Base-by-base conservation (phyloP, 2,888 invertebrate genomes). In the Cenopis cana region DNA sequence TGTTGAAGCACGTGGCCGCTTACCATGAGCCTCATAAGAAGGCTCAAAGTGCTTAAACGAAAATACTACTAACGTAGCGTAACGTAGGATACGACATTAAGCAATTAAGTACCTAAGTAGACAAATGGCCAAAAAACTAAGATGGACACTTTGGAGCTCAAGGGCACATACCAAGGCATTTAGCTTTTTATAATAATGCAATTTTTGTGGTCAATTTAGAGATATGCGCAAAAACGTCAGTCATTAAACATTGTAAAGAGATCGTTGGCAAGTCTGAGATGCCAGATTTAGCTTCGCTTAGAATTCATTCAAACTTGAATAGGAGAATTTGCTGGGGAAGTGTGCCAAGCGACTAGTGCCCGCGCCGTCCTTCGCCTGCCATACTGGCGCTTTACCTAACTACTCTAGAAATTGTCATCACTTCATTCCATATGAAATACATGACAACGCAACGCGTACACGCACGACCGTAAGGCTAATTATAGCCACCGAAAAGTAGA, bases 231-330 rank as follows among this genome's bases (percentile, higher is more conserved):
- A 71, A 73, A 59, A 74, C 64, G 56, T 71, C 64, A 64, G 66
- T 64, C 49, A 46, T 60, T 56, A 73, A 68, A 29, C 66, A 67
- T 74, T 74, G 75, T 68, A 74, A 61, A 66, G 33, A 65, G 73
- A 75, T 73, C 66, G 75, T 76, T 85, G 83, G 83, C 83, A 82
- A 76, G 76, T 75, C 76, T 73, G 69, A 69, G 61, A 75, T 72
- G 76, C 76, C 77, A 76, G 72, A 80, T 80, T 80, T 82, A 85
- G 80, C 82, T 78, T 77, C 73, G 73, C 76, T 76, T 50, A 75
- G 77, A 76, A 77, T 81, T 77, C 75, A 76, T 75, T 74, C 70
- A 78, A 79, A 79, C 73, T 50, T 79, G 78, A 81, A 82, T 80
- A 78, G 75, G 74, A 76, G 78, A 74, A 79, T 75, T 76, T 73